Evolutionary conservation across 2,888 invertebrate genomes (phyloP).

Genomic region (Platypus cylindrus): DNA sequence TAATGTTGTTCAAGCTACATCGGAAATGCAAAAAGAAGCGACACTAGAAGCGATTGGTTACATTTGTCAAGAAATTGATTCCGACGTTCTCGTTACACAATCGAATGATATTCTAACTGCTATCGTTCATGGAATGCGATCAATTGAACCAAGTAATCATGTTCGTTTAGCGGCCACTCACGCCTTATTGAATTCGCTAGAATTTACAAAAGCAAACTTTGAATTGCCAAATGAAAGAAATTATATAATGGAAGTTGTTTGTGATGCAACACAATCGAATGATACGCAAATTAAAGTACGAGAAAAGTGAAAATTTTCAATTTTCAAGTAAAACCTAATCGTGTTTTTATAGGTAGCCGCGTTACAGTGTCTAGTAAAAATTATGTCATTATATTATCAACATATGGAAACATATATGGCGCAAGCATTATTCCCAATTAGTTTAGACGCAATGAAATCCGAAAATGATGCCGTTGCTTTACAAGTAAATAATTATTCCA

Average conservation of each 20-base stretch:
- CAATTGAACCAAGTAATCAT: conserved; percentile 83
- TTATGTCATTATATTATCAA: conserved; percentile 95
- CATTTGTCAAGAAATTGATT: conserved; percentile 63
- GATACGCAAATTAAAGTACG: conserved; percentile 64
- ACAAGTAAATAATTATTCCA: conserved; percentile 40
- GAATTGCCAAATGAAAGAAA: conserved; percentile 95
- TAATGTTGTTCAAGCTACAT: conserved; percentile 77
- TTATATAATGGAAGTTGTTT: conserved; percentile 97
- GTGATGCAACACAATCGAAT: conserved; percentile 91
- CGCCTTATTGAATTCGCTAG: conserved; percentile 91
- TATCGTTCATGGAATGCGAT: conserved; percentile 90
- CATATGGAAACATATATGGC: conserved; percentile 99
- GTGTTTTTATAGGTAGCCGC: conserved; percentile 58
- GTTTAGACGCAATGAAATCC: conserved; percentile 96
- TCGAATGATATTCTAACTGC: conserved; percentile 96
- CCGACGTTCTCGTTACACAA: conserved; percentile 80
- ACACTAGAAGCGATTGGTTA: conserved; percentile 91
- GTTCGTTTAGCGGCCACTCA: conserved; percentile 94
- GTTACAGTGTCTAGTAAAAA: conserved; percentile 93
- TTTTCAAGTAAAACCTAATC: neutral
- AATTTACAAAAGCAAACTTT: conserved; percentile 98
- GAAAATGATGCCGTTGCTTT: conserved; percentile 91
- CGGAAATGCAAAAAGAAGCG: conserved; percentile 92
- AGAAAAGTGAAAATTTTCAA: neutral
- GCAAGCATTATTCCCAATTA: conserved; percentile 93